A percentile compares a stretch with the other conserved stretches of the same genome.
Evolutionary conservation across 2,797 vertebrate species (phyloP).

Genomic region (Gymnothorax reevesii): DNA sequence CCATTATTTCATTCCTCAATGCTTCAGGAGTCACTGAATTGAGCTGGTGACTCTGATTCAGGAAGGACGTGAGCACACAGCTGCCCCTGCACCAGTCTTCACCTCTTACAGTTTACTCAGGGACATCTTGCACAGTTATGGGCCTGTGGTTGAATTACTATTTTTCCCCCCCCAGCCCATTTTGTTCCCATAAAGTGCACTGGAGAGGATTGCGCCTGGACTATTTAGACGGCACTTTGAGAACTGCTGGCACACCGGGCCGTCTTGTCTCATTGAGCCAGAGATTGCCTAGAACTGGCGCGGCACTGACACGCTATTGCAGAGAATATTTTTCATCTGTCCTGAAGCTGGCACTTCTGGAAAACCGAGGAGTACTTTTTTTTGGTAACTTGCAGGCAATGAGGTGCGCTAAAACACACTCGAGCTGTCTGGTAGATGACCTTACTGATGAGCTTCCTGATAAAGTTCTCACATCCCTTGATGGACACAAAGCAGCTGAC

Average conservation of each 20-base stretch:
- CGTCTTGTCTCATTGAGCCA: not conserved
- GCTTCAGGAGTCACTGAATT: not conserved
- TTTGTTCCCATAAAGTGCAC: not conserved
- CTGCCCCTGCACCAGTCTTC: not conserved
- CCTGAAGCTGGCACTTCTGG: not conserved
- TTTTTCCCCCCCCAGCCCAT: not conserved
- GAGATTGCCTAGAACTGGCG: constrained; percentile 19
- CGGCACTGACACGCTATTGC: constrained; percentile 10
- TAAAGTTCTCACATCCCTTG: constrained; percentile 60
- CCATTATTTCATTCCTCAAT: not conserved
- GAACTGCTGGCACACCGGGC: not conserved
- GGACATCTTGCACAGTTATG: not conserved
- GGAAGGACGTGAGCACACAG: not conserved
- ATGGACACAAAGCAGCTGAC: constrained; percentile 58
- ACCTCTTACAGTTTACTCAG: not conserved
- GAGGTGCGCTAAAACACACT: constrained; percentile 6
- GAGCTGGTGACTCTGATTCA: not conserved
- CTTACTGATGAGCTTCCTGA: constrained; percentile 56
- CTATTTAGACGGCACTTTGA: not conserved
- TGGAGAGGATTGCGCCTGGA: not conserved
- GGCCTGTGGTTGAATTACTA: not conserved
- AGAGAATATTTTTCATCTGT: not conserved
- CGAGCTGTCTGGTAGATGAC: constrained; percentile 65
- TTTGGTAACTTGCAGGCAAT: constrained; percentile 5
- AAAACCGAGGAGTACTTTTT: not conserved